Conservation (phyloP, 2,113 vertebrate species). For the Pachyramphus minor region DNA sequence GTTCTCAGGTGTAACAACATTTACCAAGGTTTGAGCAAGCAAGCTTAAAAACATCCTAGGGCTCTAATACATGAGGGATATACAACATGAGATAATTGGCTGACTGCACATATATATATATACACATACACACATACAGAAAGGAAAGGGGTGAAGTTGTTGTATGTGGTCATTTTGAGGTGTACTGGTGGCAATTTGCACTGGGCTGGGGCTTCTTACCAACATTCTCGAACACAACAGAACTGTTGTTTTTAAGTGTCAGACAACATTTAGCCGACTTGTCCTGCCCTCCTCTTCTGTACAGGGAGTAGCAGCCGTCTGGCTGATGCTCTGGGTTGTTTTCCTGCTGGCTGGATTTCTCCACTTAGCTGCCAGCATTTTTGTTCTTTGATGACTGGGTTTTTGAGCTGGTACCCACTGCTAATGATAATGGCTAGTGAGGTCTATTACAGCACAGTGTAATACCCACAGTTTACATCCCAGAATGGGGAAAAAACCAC, state of each 20-base stretch:
- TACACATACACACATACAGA: rapidly evolving
- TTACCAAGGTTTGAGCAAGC: not conserved
- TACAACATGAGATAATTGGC: not conserved
- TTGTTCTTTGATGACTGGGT: slow-evolving; percentile 54
- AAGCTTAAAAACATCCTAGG: not conserved
- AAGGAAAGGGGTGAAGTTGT: not conserved
- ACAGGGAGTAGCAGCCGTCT: slow-evolving; percentile 30
- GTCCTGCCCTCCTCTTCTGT: not conserved
- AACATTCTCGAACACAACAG: not conserved
- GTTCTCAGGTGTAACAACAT: slow-evolving; percentile 38
- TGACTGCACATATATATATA: not conserved
- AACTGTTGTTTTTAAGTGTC: slow-evolving; percentile 25
- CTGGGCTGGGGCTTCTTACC: not conserved
- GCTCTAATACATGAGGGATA: not conserved
- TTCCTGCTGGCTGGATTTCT: slow-evolving; percentile 60
- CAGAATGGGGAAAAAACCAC: not conserved
- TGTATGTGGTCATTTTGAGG: not conserved
- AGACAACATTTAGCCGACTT: slow-evolving; percentile 13
- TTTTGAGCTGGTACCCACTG: slow-evolving; percentile 65
- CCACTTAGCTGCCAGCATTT: slow-evolving; percentile 58
- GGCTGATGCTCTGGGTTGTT: slow-evolving; percentile 50
- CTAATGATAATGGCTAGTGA: slow-evolving; percentile 33
- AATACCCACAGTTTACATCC: not conserved
- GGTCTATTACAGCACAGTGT: slow-evolving; percentile 39
- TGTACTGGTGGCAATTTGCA: not conserved